phyloP scores from a whole-genome alignment of 2,113 vertebrate species.

The Corythornis cristatus region DNA sequence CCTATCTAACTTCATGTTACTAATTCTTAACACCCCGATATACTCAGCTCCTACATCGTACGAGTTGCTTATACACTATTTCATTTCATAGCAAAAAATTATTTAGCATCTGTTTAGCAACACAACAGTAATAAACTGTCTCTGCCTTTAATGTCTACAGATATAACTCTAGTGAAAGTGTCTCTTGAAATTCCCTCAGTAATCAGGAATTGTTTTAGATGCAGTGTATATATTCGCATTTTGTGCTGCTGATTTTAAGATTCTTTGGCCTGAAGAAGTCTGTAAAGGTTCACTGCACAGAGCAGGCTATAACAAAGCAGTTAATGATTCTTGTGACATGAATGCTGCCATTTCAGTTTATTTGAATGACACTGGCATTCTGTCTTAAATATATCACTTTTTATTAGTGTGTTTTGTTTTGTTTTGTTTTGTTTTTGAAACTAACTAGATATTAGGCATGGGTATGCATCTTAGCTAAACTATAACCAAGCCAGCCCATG shows the following conservation, averaged over 20 bases:
- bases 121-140: background rate
- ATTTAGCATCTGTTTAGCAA: background rate
- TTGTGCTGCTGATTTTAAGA: background rate
- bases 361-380: conserved; percentile 20
- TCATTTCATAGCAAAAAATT: background rate
- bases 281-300: conserved; percentile 43
- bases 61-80: background rate
- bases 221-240: background rate
- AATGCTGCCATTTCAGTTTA: conserved; percentile 44
- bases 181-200: background rate
- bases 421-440: background rate
- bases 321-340: conserved; percentile 41
- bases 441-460: background rate
- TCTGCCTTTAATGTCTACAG: background rate
- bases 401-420: background rate
- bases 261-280: conserved; percentile 26
- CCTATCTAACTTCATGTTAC: background rate
- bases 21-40: background rate
- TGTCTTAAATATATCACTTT: conserved; percentile 22
- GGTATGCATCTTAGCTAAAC: conserved; percentile 51
- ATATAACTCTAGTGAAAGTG: background rate
- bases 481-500: conserved; percentile 47
- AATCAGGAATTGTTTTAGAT: background rate
- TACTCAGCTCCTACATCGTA: background rate
- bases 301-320: conserved; percentile 48